phyloP scores from a whole-genome alignment of 2,888 invertebrate genomes.

The Microchrysa polita region DNA sequence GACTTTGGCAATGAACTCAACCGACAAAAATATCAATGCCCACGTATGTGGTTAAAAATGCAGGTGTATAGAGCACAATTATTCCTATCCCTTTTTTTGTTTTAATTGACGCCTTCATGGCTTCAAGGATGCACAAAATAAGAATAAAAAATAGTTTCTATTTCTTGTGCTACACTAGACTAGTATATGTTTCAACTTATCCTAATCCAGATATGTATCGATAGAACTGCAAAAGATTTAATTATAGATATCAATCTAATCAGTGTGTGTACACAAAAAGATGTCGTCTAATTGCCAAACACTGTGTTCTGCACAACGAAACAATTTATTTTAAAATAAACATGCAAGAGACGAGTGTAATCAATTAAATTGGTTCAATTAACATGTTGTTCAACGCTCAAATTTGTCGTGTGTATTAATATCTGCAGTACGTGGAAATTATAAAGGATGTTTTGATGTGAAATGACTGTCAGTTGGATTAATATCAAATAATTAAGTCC shows the following conservation, averaged over 20 bases:
- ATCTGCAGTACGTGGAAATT: not conserved
- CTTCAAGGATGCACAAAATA: constrained; percentile 1
- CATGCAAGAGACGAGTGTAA: not conserved
- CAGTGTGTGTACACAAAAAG: not conserved
- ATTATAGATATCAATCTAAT: not conserved
- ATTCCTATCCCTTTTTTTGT: not conserved
- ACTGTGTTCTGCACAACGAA: not conserved
- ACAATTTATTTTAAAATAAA: constrained; percentile 16
- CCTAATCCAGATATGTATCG: not conserved
- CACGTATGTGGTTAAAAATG: too few species aligned
- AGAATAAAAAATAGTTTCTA: constrained; percentile 10
- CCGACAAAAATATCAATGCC: too few species aligned
- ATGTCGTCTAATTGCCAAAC: not conserved
- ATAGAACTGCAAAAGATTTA: not conserved
- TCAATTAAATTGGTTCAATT: constrained; percentile 26
- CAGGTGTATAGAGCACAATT: not conserved
- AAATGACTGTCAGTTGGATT: not conserved
- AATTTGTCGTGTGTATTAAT: not conserved
- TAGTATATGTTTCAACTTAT: not conserved
- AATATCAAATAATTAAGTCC: not conserved
- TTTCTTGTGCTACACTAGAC: not conserved
- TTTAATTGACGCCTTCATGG: not conserved
- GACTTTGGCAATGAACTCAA: too few species aligned
- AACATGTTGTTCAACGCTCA: constrained; percentile 7
- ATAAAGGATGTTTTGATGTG: constrained; percentile 11